Base-by-base conservation (phyloP, 2,888 invertebrate genomes). In the Stenchaetothrips biformis region DNA sequence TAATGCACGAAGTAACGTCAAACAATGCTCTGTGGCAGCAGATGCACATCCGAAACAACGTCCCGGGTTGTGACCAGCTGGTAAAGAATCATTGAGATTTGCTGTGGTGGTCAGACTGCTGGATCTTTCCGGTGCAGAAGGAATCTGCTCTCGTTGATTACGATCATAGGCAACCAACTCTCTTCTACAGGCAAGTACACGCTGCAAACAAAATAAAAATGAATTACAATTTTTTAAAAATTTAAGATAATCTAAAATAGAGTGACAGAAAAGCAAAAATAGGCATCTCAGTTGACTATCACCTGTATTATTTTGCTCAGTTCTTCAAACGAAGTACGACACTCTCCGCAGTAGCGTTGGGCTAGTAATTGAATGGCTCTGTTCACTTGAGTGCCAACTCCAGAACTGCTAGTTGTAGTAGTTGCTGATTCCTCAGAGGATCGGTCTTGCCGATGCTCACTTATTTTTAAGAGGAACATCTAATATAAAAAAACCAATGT, bases 281-380 rank as follows among this genome's bases (percentile, higher is more conserved):
- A 27, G 3, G 2, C 18, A n/a, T 49, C 59, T 37, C 27, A 25
- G 21, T 7, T 37, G 37, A 48, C 25, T 82, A 81, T 81, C 83
- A 87, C 87, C 87, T 90, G 89, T 81, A 90, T 89, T 77, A 90
- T 88, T 84, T 90, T 89, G 84, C 90, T 97, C 1, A 99, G 90
- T 85, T 98, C 98, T 85, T 98, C 98, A 86, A 98, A 98, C 8
- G 96, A 94, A 7, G 93, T 93, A 86, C 96, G 96, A 86, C 97
- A 98, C 85, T 99, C 98, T 78, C 93, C 94, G 86, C 97, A 97
- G 87, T 98, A 98, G 86, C 96, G 95, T 86, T 97, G 96, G 2
- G 98, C 98, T 74, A 98, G 89, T 83, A 95, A 91, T 86, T 98
- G 98, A 84, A 98, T 98, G 79, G 95, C 94, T 86, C 94, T 92